A percentile compares a stretch with the other conserved stretches of the same genome.
phyloP scores from a whole-genome alignment of 1,140 invertebrate genomes.

The Harlomillsia oculata region DNA sequence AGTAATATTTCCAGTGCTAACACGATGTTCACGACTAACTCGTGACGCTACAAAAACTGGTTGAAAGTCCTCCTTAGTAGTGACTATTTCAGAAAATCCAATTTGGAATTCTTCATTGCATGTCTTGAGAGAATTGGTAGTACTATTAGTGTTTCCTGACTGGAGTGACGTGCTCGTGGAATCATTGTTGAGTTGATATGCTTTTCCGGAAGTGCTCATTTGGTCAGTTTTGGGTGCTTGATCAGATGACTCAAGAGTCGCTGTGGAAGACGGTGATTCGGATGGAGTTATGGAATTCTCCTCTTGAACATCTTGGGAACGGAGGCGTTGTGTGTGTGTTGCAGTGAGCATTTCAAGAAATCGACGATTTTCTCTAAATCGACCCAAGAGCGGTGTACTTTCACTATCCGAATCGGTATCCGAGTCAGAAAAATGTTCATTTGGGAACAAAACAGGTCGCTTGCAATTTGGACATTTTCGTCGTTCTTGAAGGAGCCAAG shows the following conservation, averaged over 20 bases:
- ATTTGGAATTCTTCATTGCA: too few relatives aligned
- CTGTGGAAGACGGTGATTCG: not conserved
- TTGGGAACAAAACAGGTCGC: conserved; percentile 13
- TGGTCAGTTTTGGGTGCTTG: too few relatives aligned
- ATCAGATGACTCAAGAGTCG: not conserved
- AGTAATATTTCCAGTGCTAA: too few relatives aligned
- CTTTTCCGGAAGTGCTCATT: too few relatives aligned
- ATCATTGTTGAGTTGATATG: not conserved
- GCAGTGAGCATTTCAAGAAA: conserved; percentile 9
- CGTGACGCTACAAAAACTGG: too few relatives aligned
- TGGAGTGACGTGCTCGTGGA: not conserved
- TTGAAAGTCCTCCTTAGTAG: too few relatives aligned
- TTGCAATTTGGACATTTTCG: conserved; percentile 24
- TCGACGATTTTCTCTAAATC: not conserved
- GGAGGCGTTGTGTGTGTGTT: not conserved
- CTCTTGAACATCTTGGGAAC: too few relatives aligned
- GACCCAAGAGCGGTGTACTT: conserved; percentile 7
- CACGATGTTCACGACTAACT: too few relatives aligned
- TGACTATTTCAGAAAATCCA: too few relatives aligned
- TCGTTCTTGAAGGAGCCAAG: conserved; percentile 13
- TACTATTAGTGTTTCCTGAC: too few relatives aligned
- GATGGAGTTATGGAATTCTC: not conserved
- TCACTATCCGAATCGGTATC: conserved; percentile 3
- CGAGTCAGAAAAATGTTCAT: conserved; percentile 16
- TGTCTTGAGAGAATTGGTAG: too few relatives aligned